Evolutionary conservation across 1,140 invertebrate genomes (phyloP).

Genomic region (Drosophila sechellia): DNA sequence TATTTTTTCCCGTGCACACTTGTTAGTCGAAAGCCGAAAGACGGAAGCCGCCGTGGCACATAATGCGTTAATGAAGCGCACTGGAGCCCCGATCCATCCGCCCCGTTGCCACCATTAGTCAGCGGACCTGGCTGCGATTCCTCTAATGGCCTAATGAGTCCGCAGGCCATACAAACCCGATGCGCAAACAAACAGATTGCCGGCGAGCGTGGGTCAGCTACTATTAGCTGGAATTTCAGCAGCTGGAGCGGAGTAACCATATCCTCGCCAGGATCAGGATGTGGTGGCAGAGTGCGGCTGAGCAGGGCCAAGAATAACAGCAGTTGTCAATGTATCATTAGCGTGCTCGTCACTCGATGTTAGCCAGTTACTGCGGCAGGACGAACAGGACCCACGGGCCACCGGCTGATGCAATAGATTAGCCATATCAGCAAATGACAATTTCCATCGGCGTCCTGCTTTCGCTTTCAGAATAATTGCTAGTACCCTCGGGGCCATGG

Average conservation of each 20-base stretch:
- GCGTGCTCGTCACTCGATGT: slow-evolving; percentile 29
- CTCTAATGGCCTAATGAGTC: slow-evolving; percentile 58
- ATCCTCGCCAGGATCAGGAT: background rate
- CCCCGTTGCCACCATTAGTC: slow-evolving; percentile 13
- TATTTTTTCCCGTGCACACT: slow-evolving; percentile 9
- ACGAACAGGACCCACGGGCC: slow-evolving; percentile 19
- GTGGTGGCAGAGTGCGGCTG: background rate
- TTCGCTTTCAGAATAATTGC: slow-evolving; percentile 54
- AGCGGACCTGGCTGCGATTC: slow-evolving; percentile 31
- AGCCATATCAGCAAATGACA: slow-evolving; percentile 56
- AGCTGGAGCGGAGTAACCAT: background rate
- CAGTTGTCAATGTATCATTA: slow-evolving; percentile 76
- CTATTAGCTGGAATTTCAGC: slow-evolving; percentile 18
- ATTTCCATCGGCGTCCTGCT: slow-evolving; percentile 31
- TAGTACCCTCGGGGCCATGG: slow-evolving; percentile 28
- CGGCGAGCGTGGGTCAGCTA: slow-evolving; percentile 7
- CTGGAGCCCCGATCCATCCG: slow-evolving; percentile 10
- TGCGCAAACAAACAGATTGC: slow-evolving; percentile 42
- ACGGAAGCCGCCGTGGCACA: slow-evolving; percentile 36
- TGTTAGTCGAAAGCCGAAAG: slow-evolving; percentile 22
- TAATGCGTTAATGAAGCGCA: slow-evolving; percentile 65
- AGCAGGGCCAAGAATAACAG: slow-evolving; percentile 44
- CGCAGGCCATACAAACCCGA: slow-evolving; percentile 43
- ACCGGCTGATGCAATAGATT: slow-evolving; percentile 61
- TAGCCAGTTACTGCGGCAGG: slow-evolving; percentile 26